phyloP scores from a whole-genome alignment of 2,888 invertebrate genomes.

The Ormia ochracea region DNA sequence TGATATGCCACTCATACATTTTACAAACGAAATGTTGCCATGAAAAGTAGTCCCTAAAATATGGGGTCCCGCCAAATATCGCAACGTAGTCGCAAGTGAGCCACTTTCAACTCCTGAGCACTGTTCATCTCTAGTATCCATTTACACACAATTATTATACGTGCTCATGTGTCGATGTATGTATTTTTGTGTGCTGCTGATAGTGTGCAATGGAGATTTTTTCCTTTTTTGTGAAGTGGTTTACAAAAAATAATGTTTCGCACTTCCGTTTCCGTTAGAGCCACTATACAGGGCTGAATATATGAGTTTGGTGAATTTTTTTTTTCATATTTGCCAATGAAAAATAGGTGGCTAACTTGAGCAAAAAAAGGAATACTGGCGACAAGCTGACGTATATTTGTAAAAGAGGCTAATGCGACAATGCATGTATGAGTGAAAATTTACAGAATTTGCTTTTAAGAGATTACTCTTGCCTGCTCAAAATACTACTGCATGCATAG shows the following conservation, averaged over 20 bases:
- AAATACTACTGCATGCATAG: not conserved
- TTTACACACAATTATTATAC: not conserved
- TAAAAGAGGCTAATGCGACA: slow-evolving; percentile 33
- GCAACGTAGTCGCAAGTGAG: not conserved
- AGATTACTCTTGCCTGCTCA: not conserved
- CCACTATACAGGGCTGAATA: slow-evolving; percentile 57
- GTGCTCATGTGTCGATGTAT: not conserved
- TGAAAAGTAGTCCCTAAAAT: too few species aligned
- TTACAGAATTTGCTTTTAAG: slow-evolving; percentile 21
- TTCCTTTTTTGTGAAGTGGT: slow-evolving; percentile 54
- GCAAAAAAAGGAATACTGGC: slow-evolving; percentile 36
- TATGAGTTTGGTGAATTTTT: slow-evolving; percentile 44
- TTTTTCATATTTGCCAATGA: slow-evolving; percentile 30
- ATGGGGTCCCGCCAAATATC: too few species aligned
- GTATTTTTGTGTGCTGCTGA: slow-evolving; percentile 8
- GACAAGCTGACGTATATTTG: slow-evolving; percentile 49
- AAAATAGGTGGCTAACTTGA: slow-evolving; percentile 50
- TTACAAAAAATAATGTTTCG: slow-evolving; percentile 64
- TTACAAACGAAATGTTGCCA: too few species aligned
- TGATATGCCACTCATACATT: too few species aligned
- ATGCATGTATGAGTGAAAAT: not conserved
- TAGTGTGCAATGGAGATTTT: slow-evolving; percentile 46
- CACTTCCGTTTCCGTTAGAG: slow-evolving; percentile 65
- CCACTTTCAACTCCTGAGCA: not conserved
- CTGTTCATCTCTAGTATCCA: not conserved